Percentiles rank a stretch among this genome's conserved stretches.
Evolutionary conservation across 2,113 vertebrate species (phyloP).

Genomic region (Heteronetta atricapilla): DNA sequence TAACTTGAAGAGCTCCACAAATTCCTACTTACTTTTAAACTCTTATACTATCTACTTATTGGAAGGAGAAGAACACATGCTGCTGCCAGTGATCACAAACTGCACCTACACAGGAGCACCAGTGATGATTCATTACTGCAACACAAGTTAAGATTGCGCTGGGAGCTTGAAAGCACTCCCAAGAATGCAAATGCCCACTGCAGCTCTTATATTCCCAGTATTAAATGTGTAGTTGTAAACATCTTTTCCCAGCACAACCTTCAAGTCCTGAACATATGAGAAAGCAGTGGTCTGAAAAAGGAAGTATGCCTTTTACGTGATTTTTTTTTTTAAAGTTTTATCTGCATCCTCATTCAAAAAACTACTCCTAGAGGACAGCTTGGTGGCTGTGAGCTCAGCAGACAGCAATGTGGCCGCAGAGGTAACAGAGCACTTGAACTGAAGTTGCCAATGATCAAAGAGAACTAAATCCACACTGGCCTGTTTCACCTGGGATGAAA

Average conservation of each 20-base stretch:
- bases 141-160: rapidly evolving
- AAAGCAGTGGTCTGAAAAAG: not conserved
- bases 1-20: not conserved
- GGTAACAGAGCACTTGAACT: not conserved
- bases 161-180: not conserved
- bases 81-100: not conserved
- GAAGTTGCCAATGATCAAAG: not conserved
- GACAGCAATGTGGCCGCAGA: not conserved
- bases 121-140: not conserved
- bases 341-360: not conserved
- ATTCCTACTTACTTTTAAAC: not conserved
- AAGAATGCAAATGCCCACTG: rapidly evolving
- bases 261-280: not conserved
- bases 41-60: not conserved
- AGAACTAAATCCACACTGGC: not conserved
- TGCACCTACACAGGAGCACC: not conserved
- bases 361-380: not conserved
- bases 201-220: not conserved
- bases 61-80: not conserved
- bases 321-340: not conserved
- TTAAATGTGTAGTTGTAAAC: not conserved
- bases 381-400: not conserved
- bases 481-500: not conserved
- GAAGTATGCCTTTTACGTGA: not conserved
- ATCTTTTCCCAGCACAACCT: not conserved